Evolutionary conservation across 1,140 invertebrate genomes (phyloP).

Genomic region (Lithobius niger): DNA sequence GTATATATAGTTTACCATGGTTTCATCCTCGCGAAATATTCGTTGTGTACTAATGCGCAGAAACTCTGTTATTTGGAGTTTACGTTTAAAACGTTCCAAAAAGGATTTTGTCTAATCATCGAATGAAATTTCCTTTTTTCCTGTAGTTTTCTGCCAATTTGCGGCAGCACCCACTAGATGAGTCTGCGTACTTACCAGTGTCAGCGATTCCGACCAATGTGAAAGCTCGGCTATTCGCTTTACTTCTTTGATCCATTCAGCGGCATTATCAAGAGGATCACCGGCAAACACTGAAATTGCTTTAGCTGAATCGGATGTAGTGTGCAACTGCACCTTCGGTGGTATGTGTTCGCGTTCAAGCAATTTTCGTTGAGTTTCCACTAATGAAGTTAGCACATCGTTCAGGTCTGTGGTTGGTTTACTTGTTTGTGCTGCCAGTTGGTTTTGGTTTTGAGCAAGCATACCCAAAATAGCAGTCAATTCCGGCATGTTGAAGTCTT

Average conservation of each 20-base stretch:
- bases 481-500: no score
- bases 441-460: no score
- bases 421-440: no score
- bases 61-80: neutral
- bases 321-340: no score
- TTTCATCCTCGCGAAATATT: neutral
- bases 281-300: neutral
- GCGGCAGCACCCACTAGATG: neutral
- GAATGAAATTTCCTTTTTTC: neutral
- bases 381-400: no score
- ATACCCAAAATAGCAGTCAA: no score
- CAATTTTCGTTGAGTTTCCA: no score
- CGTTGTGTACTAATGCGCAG: neutral
- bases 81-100: no score
- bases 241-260: neutral
- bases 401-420: no score
- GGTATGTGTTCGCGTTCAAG: no score
- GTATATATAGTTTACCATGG: neutral
- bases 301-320: neutral
- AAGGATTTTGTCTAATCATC: neutral
- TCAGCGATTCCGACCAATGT: neutral
- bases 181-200: neutral
- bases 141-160: neutral
- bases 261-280: neutral
- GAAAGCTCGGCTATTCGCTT: neutral